Evolutionary conservation across 2,113 vertebrate species (phyloP).

Genomic region (Manacus vitellinus): DNA sequence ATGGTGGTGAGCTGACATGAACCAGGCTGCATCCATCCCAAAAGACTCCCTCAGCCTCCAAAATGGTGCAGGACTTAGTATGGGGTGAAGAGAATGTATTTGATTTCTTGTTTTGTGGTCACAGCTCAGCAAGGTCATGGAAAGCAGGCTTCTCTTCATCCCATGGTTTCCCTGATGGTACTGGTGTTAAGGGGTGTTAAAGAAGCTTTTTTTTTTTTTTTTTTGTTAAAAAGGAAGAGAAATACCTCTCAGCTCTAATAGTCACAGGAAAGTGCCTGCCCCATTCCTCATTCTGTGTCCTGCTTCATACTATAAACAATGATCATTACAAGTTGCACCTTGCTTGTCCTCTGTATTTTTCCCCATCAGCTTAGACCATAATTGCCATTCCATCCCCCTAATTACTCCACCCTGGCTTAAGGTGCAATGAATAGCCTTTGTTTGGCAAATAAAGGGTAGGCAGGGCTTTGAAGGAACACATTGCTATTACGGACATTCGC

Average conservation of each 20-base stretch:
- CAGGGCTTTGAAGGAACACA: not conserved
- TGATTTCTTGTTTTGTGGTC: not conserved
- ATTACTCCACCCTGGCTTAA: conserved; percentile 60
- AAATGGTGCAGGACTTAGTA: not conserved
- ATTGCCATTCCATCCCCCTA: conserved; percentile 21
- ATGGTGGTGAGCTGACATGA: rapidly evolving
- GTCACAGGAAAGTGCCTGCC: not conserved
- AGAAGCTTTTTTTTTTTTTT: not conserved
- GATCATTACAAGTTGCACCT: conserved; percentile 8
- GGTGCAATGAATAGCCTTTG: conserved; percentile 17
- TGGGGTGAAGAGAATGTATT: not conserved
- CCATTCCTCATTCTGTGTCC: not conserved
- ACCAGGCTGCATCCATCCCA: rapidly evolving
- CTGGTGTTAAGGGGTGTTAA: not conserved
- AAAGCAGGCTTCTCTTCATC: not conserved
- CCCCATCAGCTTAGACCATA: conserved; percentile 33
- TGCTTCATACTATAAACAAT: conserved; percentile 16
- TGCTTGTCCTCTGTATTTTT: not conserved
- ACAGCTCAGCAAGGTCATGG: not conserved
- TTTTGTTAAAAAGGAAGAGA: not conserved
- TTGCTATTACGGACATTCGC: not conserved
- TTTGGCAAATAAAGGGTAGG: conserved; percentile 28
- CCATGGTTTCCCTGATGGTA: not conserved
- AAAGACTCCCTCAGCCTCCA: not conserved
- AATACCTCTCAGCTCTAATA: not conserved